Conservation (phyloP, 2,797 vertebrate genomes). For the Hipposideros larvatus region DNA sequence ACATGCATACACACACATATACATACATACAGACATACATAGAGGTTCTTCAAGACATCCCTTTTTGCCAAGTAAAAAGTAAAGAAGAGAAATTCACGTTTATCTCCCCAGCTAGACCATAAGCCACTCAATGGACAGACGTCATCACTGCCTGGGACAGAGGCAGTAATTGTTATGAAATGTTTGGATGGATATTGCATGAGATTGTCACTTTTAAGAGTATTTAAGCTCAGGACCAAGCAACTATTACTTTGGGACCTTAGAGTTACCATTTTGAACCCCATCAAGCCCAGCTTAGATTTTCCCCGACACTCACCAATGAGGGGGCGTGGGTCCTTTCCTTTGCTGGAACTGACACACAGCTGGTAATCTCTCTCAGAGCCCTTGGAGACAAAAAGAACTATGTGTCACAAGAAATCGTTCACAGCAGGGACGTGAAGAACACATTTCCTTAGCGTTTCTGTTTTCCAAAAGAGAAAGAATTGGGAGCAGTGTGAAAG, state of each 20-base stretch:
- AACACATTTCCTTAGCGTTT: background rate
- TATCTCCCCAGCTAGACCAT: background rate
- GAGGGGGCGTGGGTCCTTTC: background rate
- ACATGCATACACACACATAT: too few relatives aligned
- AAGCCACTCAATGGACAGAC: background rate
- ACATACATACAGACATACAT: background rate
- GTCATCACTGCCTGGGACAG: background rate
- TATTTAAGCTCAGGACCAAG: background rate
- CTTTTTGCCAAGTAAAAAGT: background rate
- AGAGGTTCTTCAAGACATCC: background rate
- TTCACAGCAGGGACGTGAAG: background rate
- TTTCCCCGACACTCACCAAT: slow-evolving; percentile 86
- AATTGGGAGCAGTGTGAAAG: background rate
- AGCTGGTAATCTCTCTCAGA: slow-evolving; percentile 92
- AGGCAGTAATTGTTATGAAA: background rate
- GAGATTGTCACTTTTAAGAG: background rate
- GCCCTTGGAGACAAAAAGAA: slow-evolving; percentile 86
- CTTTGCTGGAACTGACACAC: slow-evolving; percentile 87
- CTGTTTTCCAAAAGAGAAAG: background rate
- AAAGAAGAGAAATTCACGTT: background rate
- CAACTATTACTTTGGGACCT: background rate
- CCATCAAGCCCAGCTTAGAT: background rate
- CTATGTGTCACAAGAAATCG: background rate
- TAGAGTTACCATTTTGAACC: background rate
- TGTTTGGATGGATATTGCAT: too few relatives aligned